Conservation (phyloP, 2,888 invertebrate genomes). For the Fragum fragum region DNA sequence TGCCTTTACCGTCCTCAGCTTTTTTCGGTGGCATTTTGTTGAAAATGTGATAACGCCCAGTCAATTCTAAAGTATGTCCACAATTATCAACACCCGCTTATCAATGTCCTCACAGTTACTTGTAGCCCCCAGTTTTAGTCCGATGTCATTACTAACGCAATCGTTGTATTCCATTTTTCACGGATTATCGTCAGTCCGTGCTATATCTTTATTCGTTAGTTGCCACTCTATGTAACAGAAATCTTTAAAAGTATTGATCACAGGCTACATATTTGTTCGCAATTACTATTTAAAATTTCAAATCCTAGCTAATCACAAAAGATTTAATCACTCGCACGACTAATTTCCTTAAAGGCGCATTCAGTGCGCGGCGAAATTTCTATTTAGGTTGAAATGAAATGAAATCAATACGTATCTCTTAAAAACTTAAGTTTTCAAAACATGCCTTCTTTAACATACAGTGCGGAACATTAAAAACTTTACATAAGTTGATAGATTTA, state of each 20-base stretch:
- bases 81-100: background rate
- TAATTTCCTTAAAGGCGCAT: background rate
- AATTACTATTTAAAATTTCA: background rate
- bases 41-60: background rate
- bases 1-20: background rate
- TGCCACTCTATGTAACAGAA: too few relatives aligned
- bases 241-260: background rate
- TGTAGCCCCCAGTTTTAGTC: too few relatives aligned
- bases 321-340: slow-evolving; percentile 15
- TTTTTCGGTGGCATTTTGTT: slow-evolving; percentile 17
- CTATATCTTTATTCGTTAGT: too few relatives aligned
- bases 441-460: background rate
- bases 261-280: background rate
- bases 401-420: background rate
- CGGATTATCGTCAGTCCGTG: too few relatives aligned
- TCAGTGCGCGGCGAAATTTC: slow-evolving; percentile 9
- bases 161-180: too few relatives aligned
- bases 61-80: background rate
- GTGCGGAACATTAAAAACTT: background rate
- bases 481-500: too few relatives aligned
- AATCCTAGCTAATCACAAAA: slow-evolving; percentile 14
- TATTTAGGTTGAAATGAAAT: background rate
- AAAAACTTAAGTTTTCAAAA: slow-evolving; percentile 5
- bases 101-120: background rate
- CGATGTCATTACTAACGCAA: too few relatives aligned